These are phyloP conservation scores for Toxotes lorentzi DNA, from an alignment of 2,797 vertebrate species.

Conservation along the genomic window DNA sequence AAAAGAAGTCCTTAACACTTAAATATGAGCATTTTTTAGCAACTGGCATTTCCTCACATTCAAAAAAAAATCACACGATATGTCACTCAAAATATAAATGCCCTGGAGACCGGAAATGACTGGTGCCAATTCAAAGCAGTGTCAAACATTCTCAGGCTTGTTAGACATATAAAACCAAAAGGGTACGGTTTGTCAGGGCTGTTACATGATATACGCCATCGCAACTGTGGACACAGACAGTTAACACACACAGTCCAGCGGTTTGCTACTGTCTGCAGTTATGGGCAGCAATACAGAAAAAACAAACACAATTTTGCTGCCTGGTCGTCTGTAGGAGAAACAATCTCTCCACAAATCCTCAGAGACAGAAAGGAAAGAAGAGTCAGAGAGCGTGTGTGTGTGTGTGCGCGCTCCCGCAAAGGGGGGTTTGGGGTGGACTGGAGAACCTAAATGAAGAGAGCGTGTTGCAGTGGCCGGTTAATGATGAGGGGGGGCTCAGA, in stretches of 20 bases:
- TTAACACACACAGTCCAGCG: constrained; percentile 54
- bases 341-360: constrained; percentile 81
- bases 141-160: constrained; percentile 52
- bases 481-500: constrained; percentile 44
- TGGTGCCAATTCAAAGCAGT: constrained; percentile 40
- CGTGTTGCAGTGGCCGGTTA: constrained; percentile 54
- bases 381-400: constrained; percentile 21
- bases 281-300: constrained; percentile 59
- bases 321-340: constrained; percentile 74
- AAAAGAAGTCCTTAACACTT: neutral
- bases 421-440: neutral
- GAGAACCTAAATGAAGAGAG: constrained; percentile 55
- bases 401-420: neutral
- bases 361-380: constrained; percentile 66
- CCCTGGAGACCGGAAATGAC: constrained; percentile 14
- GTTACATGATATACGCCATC: constrained; percentile 56
- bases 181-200: constrained; percentile 31
- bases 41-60: constrained; percentile 12
- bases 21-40: neutral
- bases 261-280: constrained; percentile 79
- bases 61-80: constrained; percentile 9
- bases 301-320: constrained; percentile 69
- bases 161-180: constrained; percentile 47
- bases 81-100: constrained; percentile 44
- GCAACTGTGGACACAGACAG: constrained; percentile 64